Conservation (phyloP, 1,140 invertebrate species). For the Oncopeltus fasciatus region DNA sequence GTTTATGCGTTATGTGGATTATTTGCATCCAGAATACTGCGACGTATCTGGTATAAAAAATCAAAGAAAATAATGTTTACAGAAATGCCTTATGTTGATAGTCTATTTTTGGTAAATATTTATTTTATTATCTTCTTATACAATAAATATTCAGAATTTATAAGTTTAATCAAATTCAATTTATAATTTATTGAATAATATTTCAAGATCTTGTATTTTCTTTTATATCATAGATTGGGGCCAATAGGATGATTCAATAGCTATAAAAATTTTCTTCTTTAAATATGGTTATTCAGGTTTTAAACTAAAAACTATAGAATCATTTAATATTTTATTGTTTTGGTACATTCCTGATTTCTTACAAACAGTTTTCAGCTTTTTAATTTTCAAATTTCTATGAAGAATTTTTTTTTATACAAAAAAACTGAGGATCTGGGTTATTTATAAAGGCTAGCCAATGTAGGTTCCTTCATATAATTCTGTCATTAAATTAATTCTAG, state of each 20-base stretch:
- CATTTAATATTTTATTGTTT: too few species aligned
- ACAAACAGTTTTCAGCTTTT: too few species aligned
- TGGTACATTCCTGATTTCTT: too few species aligned
- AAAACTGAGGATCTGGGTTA: too few species aligned
- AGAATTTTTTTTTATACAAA: too few species aligned
- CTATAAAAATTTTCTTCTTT: neutral
- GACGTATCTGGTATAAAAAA: constrained; percentile 64
- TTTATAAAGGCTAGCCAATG: too few species aligned
- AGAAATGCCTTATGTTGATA: constrained; percentile 87
- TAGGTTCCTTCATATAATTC: too few species aligned
- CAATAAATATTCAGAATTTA: neutral
- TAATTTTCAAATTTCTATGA: too few species aligned
- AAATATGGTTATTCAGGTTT: neutral
- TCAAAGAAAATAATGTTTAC: constrained; percentile 88
- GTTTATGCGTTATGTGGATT: constrained; percentile 93
- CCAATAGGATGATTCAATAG: neutral
- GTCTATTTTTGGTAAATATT: constrained; percentile 52
- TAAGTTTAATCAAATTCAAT: neutral
- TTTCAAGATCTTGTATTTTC: neutral
- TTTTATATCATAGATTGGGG: neutral
- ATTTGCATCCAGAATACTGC: constrained; percentile 67
- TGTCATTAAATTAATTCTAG: too few species aligned
- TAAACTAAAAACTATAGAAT: too few species aligned
- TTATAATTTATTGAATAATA: neutral
- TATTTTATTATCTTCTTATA: neutral